Base-by-base conservation (phyloP, 2,888 invertebrate genomes). In the Drosophila paramelanica region DNA sequence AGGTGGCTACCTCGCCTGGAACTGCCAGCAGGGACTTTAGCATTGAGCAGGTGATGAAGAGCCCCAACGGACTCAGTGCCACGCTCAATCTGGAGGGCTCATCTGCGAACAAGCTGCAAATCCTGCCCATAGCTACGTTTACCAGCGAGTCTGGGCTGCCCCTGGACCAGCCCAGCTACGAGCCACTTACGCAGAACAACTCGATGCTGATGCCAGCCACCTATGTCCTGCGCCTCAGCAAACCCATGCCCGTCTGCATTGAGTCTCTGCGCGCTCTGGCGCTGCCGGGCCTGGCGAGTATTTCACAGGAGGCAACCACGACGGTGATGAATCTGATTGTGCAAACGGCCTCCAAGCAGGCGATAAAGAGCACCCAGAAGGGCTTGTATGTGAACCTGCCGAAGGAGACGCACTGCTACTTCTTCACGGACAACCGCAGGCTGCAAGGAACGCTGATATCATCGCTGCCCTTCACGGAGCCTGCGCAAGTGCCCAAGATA, bases 341-440 rank as follows among this genome's bases (percentile, higher is more conserved):
- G 2, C 95, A 96, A 75, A 95, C 96, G 78, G 94, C 96, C 0
- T 96, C 97, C 67, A 95, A 95, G 78, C 96, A 95, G 67, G 94
- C 95, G 78, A 93, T 96, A 86, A 94, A 95, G 85, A 95, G 95
- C 87, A 94, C 95, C 57, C 95, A 95, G 86, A 96, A 95, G 89
- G 97, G 97, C 60, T 93, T 98, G 14, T 97, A 96, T 94, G 98
- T 98, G 90, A 96, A 96, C 64, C 93, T 99, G 49, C 97, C 98
- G 0, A 98, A 98, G 91, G 98, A 98, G 91, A 96, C 95, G 64
- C 98, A 99, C 91, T 97, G 98, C 90, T 99, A 98, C 92, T 98
- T 97, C 92, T 94, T 98, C 93, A 97, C 97, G 27, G 97, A 97
- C 91, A 95, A 95, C 72, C 95, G 95, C 72, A 94, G 94, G 31